A percentile compares a stretch with the other conserved stretches of the same genome.
Conservation (phyloP, 2,797 vertebrate species). For the Labroides dimidiatus region DNA sequence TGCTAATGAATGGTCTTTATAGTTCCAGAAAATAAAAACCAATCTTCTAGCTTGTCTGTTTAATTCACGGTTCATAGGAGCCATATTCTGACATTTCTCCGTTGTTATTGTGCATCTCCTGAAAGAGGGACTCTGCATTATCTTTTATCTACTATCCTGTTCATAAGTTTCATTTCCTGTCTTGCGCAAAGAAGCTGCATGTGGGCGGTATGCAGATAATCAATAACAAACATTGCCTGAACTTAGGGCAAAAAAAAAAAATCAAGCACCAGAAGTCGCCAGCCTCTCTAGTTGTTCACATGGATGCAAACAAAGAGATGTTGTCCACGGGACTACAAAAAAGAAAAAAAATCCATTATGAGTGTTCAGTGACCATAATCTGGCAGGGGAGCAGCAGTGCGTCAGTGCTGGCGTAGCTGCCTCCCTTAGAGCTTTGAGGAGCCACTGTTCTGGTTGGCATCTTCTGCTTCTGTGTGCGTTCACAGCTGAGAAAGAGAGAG, state of each 20-base stretch:
- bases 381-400: constrained; percentile 49
- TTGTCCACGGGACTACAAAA: constrained; percentile 27
- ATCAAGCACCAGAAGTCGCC: constrained; percentile 15
- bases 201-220: constrained; percentile 24
- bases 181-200: neutral
- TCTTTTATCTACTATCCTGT: neutral
- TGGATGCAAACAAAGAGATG: constrained; percentile 39
- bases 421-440: constrained; percentile 49
- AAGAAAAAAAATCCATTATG: constrained; percentile 37
- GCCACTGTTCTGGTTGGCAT: constrained; percentile 52
- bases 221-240: constrained; percentile 20
- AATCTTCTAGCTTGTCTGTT: constrained; percentile 8
- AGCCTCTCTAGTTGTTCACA: constrained; percentile 5
- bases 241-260: constrained; percentile 11
- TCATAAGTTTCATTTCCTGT: neutral
- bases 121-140: neutral
- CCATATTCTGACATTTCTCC: neutral
- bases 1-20: constrained; percentile 45
- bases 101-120: neutral
- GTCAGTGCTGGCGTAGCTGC: constrained; percentile 49
- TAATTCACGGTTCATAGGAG: neutral
- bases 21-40: constrained; percentile 63
- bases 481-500: constrained; percentile 8
- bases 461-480: constrained; percentile 13
- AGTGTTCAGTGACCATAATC: constrained; percentile 33